Conservation (phyloP, 2,113 vertebrate genomes). For the Myiagra hebetior region DNA sequence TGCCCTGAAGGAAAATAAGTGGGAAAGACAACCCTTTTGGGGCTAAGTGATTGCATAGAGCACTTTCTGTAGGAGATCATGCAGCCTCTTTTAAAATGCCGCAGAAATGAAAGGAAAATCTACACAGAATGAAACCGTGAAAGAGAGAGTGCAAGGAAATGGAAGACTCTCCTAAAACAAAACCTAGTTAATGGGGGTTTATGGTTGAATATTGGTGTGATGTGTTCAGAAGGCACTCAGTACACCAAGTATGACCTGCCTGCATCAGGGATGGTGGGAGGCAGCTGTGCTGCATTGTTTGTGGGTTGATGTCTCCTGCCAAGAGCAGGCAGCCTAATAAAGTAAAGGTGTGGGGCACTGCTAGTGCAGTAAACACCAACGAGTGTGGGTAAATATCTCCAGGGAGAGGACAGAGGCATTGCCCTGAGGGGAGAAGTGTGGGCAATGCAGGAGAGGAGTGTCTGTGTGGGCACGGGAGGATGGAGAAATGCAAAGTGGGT, state of each 20-base stretch:
- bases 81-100: not conserved
- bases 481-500: not conserved
- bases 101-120: not conserved
- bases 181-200: fast-evolving
- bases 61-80: not conserved
- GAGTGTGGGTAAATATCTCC: no score
- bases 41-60: not conserved
- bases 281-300: not conserved
- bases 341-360: not conserved
- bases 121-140: not conserved
- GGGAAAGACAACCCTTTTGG: not conserved
- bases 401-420: not conserved
- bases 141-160: not conserved
- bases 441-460: not conserved
- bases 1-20: not conserved
- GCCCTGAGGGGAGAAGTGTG: not conserved
- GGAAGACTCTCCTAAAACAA: not conserved
- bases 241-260: not conserved
- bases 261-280: not conserved
- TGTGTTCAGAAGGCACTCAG: not conserved
- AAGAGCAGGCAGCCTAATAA: not conserved
- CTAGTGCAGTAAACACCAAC: not conserved
- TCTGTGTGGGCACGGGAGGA: not conserved
- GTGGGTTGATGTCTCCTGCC: not conserved
- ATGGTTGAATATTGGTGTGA: fast-evolving